Base-by-base conservation (phyloP, 2,797 vertebrate species). In the Melopsittacus undulatus region DNA sequence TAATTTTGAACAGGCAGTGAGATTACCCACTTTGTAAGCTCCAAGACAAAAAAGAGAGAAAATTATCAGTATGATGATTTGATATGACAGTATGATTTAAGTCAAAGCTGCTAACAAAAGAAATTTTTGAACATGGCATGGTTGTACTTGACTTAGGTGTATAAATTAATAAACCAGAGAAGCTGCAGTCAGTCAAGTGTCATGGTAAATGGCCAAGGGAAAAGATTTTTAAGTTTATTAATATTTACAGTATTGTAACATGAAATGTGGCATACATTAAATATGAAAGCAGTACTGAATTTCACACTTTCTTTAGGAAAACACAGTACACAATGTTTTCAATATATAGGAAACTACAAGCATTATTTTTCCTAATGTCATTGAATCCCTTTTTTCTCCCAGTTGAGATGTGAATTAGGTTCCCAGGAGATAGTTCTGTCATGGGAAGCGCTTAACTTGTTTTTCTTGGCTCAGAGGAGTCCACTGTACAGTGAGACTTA, bases 241-340 rank as follows among this genome's bases (percentile, higher is more conserved):
- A 63, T 82, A 89, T 67, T 93, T 77, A 92, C 34, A n/a, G 16
- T 54, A 78, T 83, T 81, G 56, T 93, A 96, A 92, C 73, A 68
- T 48, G 67, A 80, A 83, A 77, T 63, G 30, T n/a, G 15, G 13
- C 52, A 51, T 51, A 61, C 4, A 81, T 91, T 83, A 95, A 92
- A 86, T 85, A 95, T 84, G 74, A 89, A 95, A 91, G 34, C 9
- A 30, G 8, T 61, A 75, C 15, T 43, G 34, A 84, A 62, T 74
- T 91, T 88, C 49, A 32, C 29, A 49, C 29, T 81, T 82, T 64
- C 24, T 62, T 59, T 34, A 82, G 40, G 67, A 94, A 92, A 93
- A 84, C 17, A 63, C 21, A 49, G 26, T 22, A 86, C 5, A 57
- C 8, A 17, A 51, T 38, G 18, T 62, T 92, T 92, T 74, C 49